Evolutionary conservation across 2,797 vertebrate species (phyloP).

Genomic region (Dendrocincla fuliginosa): DNA sequence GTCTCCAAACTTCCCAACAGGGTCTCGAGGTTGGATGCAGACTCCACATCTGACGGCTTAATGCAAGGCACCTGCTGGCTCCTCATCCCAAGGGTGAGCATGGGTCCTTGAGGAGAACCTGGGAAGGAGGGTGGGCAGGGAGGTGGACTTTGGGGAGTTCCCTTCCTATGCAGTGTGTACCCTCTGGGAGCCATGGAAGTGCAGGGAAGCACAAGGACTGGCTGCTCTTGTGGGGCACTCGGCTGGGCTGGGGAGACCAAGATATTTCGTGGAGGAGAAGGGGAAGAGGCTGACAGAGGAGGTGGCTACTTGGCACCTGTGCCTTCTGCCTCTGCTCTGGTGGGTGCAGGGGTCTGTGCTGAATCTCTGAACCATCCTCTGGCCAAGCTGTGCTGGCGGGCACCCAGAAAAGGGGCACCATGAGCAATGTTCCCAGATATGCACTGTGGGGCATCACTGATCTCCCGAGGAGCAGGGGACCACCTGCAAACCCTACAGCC

Average conservation of each 20-base stretch:
- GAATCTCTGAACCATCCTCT: background rate
- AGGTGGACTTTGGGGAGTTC: background rate
- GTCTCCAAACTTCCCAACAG: background rate
- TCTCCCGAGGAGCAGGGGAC: background rate
- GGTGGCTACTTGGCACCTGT: too few relatives aligned
- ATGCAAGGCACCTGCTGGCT: background rate
- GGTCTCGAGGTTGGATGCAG: background rate
- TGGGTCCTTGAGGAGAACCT: background rate
- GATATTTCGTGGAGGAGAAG: background rate
- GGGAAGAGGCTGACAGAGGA: too few relatives aligned
- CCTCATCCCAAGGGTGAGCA: too few relatives aligned
- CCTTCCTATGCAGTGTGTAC: background rate
- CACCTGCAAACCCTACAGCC: background rate
- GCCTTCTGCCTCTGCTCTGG: background rate
- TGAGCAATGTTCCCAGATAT: rapidly evolving
- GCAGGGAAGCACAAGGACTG: background rate
- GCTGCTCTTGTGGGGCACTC: background rate
- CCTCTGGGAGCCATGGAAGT: background rate
- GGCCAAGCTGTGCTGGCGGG: background rate
- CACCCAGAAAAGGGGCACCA: background rate
- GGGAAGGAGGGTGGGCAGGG: background rate
- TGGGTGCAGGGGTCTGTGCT: background rate
- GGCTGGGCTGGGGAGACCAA: background rate
- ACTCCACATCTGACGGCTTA: background rate
- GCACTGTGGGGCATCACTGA: background rate